phyloP scores from a whole-genome alignment of 2,888 invertebrate species.

The Melanargia galathea region DNA sequence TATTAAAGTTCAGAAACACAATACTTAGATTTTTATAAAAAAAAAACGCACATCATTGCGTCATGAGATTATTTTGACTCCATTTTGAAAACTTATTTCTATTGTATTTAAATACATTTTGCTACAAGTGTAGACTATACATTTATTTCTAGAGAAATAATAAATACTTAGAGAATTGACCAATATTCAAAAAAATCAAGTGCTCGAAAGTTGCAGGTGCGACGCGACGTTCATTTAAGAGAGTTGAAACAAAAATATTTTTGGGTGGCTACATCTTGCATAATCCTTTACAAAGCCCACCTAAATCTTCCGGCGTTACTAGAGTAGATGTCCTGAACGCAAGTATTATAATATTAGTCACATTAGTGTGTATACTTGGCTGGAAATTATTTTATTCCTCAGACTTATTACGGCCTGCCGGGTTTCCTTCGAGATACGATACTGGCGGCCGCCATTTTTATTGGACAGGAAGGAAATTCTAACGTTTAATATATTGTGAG shows the following conservation, averaged over 20 bases:
- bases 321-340: slow-evolving; percentile 76
- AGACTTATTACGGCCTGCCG: slow-evolving; percentile 77
- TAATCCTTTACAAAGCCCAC: slow-evolving; percentile 54
- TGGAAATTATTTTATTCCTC: slow-evolving; percentile 79
- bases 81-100: no score
- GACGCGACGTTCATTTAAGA: no score
- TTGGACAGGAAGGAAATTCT: slow-evolving; percentile 81
- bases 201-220: no score
- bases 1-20: no score
- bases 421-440: slow-evolving; percentile 72
- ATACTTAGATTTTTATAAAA: no score
- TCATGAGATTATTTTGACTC: no score
- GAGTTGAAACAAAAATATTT: slow-evolving; percentile 8
- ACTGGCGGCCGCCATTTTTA: slow-evolving; percentile 72
- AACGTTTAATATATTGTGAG: slow-evolving; percentile 74
- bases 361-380: slow-evolving; percentile 80
- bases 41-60: no score
- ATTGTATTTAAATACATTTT: no score
- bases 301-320: slow-evolving; percentile 78
- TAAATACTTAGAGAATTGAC: no score
- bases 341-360: slow-evolving; percentile 81
- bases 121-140: no score
- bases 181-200: no score
- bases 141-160: no score
- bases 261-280: slow-evolving; percentile 49